Base-by-base conservation (phyloP, 2,113 vertebrate genomes). In the Pteropus alecto region DNA sequence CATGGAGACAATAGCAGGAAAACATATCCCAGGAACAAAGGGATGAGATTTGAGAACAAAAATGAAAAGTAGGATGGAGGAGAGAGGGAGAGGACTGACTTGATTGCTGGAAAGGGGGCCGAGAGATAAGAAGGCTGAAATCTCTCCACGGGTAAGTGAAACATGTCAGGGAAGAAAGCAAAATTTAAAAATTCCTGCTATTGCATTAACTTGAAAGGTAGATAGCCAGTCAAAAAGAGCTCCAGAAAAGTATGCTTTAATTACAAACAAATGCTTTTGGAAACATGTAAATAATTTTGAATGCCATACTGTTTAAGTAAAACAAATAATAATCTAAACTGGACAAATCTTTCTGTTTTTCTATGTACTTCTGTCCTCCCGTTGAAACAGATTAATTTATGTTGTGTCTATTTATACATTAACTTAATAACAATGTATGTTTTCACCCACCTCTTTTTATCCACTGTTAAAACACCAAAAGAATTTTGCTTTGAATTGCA, bases 71-170 rank as follows among this genome's bases (percentile, higher is more conserved):
- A 21, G 16, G 14, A 30, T 33, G 30, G 35, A 12, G 30, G 3
- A 16, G 13, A 46, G 1, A 14, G 14, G 4, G 6, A 6, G 26
- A 15, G 8, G 5, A 13, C 2, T 3, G n/a, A 7, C 35, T 41
- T 10, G 8, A 43, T 63, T 30, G 18, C 46, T 46, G 21, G 3
- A 14, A n/a, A 43, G 35, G 86, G 79, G 15, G 4, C 15, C 24
- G 6, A 38, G 16, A 13, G 3, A 61, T 0, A 13, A 43, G 18
- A 5, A 56, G 41, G 18, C 18, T 73, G 85, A n/a, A 65, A 11
- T 14, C 26, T 78, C 60, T 13, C 10, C 9, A 28, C 9, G 4
- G 2, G 2, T 65, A n/a, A n/a, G 35, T 54, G 19, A 84, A 74
- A 14, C 48, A 22, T 7, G 51, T 3, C 6, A 79, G 18, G n/a